These are phyloP conservation scores for Drosophila koepferae DNA, from an alignment of 2,888 invertebrate genomes.

Conservation along the genomic window DNA sequence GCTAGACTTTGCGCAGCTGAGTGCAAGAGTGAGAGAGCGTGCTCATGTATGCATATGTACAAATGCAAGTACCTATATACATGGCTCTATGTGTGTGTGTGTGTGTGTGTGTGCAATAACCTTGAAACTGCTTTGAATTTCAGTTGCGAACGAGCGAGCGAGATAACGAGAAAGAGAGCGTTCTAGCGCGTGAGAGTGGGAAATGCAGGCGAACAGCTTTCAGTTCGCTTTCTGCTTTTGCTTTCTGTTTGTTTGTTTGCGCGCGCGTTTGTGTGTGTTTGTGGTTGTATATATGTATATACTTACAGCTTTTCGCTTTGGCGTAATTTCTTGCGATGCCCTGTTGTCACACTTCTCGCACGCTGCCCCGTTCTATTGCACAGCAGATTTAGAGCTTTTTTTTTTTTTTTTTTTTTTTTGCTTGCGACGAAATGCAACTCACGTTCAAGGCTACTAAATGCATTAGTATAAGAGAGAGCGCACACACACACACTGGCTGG, in stretches of 20 bases:
- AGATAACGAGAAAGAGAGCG: constrained; percentile 18
- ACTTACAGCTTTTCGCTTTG: constrained; percentile 65
- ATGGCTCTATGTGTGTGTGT: neutral
- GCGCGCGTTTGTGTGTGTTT: constrained; percentile 20
- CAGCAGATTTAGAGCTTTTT: constrained; percentile 6
- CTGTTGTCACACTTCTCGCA: constrained; percentile 20
- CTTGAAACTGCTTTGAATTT: constrained; percentile 67
- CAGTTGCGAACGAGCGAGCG: constrained; percentile 47
- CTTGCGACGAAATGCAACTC: constrained; percentile 82
- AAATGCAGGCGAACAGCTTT: constrained; percentile 50
- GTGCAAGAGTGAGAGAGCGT: constrained; percentile 20
- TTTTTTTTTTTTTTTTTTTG: constrained; percentile 5
- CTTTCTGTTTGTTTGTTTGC: constrained; percentile 9
- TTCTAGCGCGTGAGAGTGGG: constrained; percentile 18
- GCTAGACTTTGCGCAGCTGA: constrained; percentile 6
- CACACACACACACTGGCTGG: neutral
- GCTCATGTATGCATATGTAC: constrained; percentile 7
- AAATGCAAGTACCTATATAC: constrained; percentile 13
- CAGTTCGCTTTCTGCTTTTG: constrained; percentile 30
- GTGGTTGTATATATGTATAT: constrained; percentile 30
- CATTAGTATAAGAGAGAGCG: constrained; percentile 39
- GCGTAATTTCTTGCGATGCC: constrained; percentile 51
- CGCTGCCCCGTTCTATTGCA: constrained; percentile 29
- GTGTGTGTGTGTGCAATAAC: constrained; percentile 54
- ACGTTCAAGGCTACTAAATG: constrained; percentile 84